Evolutionary conservation across 2,797 vertebrate species (phyloP).

Genomic region (Mustela erminea): DNA sequence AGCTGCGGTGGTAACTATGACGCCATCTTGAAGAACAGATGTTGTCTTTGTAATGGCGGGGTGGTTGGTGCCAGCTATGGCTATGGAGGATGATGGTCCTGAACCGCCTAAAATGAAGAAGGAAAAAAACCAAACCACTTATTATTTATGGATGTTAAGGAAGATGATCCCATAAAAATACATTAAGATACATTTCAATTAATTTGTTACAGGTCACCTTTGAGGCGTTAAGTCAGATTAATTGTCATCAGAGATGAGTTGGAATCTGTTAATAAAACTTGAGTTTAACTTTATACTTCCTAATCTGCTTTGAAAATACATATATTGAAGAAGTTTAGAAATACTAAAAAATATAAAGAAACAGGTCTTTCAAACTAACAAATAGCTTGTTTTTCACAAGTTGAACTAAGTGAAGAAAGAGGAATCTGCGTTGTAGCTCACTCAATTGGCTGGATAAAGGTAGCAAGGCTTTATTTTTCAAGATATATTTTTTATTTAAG

Average conservation of each 20-base stretch:
- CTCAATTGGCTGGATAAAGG: neutral
- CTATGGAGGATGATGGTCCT: constrained; percentile 88
- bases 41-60: constrained; percentile 92
- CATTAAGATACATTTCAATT: neutral
- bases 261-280: neutral
- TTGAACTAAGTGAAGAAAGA: neutral
- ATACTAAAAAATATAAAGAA: constrained; percentile 18
- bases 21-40: constrained; percentile 91
- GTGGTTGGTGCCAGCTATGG: constrained; percentile 90
- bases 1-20: constrained; percentile 91
- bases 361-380: neutral
- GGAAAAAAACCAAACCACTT: neutral
- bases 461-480: constrained; percentile 1
- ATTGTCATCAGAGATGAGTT: constrained; percentile 35
- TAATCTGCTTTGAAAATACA: constrained; percentile 44
- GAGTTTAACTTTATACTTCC: neutral
- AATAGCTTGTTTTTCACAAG: neutral
- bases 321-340: neutral
- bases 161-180: neutral
- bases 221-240: neutral
- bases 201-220: neutral
- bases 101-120: constrained; percentile 84
- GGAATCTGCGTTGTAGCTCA: neutral
- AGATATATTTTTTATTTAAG: neutral
- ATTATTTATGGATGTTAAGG: constrained; percentile 26